These are phyloP conservation scores for Pentalonia nigronervosa DNA, from an alignment of 1,140 invertebrate species.

Conservation along the genomic window DNA sequence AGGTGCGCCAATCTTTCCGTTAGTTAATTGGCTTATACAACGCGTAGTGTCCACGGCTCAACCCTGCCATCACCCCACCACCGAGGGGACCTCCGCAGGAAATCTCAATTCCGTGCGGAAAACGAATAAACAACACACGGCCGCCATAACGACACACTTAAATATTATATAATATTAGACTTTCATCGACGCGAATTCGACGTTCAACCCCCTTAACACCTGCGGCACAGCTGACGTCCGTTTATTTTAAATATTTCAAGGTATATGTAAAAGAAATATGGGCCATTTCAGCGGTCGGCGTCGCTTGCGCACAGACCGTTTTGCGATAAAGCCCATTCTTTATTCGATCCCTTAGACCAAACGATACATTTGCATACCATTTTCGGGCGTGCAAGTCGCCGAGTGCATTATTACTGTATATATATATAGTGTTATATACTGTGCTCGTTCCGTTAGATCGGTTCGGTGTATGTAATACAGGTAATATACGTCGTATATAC, in stretches of 20 bases:
- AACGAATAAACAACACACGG: neutral
- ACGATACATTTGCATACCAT: neutral
- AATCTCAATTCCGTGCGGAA: neutral
- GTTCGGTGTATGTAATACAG: neutral
- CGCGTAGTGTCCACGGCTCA: neutral
- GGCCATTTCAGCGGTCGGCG: neutral
- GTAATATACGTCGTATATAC: neutral
- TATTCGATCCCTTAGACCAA: neutral
- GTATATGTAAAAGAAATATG: neutral
- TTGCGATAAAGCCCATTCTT: neutral
- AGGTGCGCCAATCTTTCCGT: neutral
- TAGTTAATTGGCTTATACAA: neutral
- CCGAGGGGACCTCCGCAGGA: neutral
- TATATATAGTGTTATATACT: neutral
- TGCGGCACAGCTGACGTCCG: neutral
- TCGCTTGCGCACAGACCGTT: neutral
- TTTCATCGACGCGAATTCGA: neutral
- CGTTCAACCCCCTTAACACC: neutral
- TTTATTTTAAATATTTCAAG: neutral
- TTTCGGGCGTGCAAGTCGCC: neutral
- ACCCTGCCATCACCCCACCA: neutral
- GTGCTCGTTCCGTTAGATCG: neutral
- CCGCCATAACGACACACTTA: neutral
- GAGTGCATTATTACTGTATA: neutral
- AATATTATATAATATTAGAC: neutral